Evolutionary conservation across 2,113 vertebrate genomes (phyloP).

Genomic region (Argyrosomus japonicus): DNA sequence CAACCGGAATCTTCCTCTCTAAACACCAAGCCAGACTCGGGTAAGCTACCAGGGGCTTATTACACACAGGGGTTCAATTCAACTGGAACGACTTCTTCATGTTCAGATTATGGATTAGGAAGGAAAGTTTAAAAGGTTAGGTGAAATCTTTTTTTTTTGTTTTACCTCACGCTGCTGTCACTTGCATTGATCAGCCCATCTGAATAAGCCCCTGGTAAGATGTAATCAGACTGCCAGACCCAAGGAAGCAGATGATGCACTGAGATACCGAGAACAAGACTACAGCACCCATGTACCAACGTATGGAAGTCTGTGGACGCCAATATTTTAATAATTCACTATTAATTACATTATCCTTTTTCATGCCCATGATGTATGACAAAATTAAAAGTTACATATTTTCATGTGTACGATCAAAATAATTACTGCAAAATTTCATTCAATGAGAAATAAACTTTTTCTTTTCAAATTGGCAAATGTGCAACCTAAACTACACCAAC

Average conservation of each 20-base stretch:
- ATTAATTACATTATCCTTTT: background rate
- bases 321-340: background rate
- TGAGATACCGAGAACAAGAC: constrained; percentile 21
- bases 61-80: constrained; percentile 57
- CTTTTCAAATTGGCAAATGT: background rate
- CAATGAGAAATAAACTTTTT: background rate
- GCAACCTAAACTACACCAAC: background rate
- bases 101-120: constrained; percentile 23
- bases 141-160: no score
- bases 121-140: constrained; percentile 47
- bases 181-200: constrained; percentile 20
- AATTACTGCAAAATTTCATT: background rate
- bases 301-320: constrained; percentile 5
- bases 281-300: background rate
- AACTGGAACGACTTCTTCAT: constrained; percentile 2
- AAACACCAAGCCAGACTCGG: constrained; percentile 95
- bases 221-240: constrained; percentile 42
- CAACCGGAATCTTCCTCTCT: constrained; percentile 96
- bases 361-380: background rate
- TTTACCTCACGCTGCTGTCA: constrained; percentile 24
- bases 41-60: constrained; percentile 85
- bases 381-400: background rate
- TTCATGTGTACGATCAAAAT: background rate
- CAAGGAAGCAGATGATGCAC: constrained; percentile 41
- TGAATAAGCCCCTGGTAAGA: constrained; percentile 70